Evolutionary conservation across 37 sponge, comb jelly and placozoan genomes (phyloP), one percentile per base, ranked within the genome.

Genomic region (Beroe forskalii): DNA sequence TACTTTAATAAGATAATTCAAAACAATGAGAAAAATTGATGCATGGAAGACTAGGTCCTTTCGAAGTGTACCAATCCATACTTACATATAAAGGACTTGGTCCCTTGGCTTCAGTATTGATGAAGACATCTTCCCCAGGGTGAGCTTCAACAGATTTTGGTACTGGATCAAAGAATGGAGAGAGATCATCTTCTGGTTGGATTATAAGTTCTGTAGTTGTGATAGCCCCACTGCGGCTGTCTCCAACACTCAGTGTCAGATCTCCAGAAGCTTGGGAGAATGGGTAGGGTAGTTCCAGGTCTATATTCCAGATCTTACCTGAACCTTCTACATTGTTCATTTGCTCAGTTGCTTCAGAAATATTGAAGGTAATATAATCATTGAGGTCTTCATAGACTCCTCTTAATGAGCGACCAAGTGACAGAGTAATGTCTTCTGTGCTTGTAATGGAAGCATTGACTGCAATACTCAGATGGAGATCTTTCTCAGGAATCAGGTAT

Each of bases 111-210:
- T 37, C 6, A 42, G 86, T 80, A 1, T 44, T 30, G 25, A 80
- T 32, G 30, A 80, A 3, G 30, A 44, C 48, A n/a, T 80, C 48
- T 1, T 44, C 35, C 30, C 35, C 40, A 20, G 86, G 55, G 1
- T 43, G 23, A 4, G 30, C 17, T 37, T 80, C 40, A 4, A 80
- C 40, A 23, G 28, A 32, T 22, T 32, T 20, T 9, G 86, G 86
- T 1, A 48, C 55, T 4, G 86, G 86, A 30, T 80, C 86, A 38
- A 80, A 80, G 86, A 23, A 80, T 1, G 86, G 86, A 8, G 86
- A 9, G 28, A 42, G 19, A 4, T 36, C 76, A 80, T 37, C 35
- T 30, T 38, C 30, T 39, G 28, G 38, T 30, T 72, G 38, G 9
- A 72, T 37, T 30, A 30, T 38, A 35, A 72, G 40, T 1, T 30